Evolutionary conservation across 2,113 vertebrate species (phyloP).

Genomic region (Hirundichthys speculiger): DNA sequence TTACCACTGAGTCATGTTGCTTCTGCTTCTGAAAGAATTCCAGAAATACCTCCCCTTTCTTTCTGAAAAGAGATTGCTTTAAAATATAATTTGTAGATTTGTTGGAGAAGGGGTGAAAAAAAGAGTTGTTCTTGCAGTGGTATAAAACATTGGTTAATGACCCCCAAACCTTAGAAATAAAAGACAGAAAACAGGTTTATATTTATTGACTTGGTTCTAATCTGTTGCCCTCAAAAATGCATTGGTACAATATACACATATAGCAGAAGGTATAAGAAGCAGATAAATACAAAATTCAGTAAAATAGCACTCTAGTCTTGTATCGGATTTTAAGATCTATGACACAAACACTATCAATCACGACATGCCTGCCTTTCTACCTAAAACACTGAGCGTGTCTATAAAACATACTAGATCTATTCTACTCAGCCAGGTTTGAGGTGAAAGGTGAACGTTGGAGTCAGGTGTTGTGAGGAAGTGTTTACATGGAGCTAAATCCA

Average conservation of each 20-base stretch:
- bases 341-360: constrained; percentile 60
- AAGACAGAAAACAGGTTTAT: constrained; percentile 7
- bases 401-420: constrained; percentile 20
- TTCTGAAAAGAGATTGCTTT: too few species aligned
- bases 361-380: constrained; percentile 48
- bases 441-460: too few species aligned
- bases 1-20: too few species aligned
- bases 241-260: constrained; percentile 51
- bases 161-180: neutral
- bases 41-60: too few species aligned
- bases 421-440: too few species aligned
- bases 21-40: too few species aligned
- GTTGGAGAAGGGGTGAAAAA: too few species aligned
- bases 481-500: too few species aligned
- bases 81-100: too few species aligned
- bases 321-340: constrained; percentile 48
- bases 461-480: too few species aligned
- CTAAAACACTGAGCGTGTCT: constrained; percentile 22
- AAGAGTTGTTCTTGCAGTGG: too few species aligned
- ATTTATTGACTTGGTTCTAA: constrained; percentile 54
- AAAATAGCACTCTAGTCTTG: constrained; percentile 70
- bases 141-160: too few species aligned
- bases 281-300: constrained; percentile 71
- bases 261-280: constrained; percentile 64
- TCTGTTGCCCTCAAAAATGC: constrained; percentile 57